Evolutionary conservation across 2,797 vertebrate species (phyloP), one percentile per base, ranked within the genome.

Genomic region (Sebastes minor): DNA sequence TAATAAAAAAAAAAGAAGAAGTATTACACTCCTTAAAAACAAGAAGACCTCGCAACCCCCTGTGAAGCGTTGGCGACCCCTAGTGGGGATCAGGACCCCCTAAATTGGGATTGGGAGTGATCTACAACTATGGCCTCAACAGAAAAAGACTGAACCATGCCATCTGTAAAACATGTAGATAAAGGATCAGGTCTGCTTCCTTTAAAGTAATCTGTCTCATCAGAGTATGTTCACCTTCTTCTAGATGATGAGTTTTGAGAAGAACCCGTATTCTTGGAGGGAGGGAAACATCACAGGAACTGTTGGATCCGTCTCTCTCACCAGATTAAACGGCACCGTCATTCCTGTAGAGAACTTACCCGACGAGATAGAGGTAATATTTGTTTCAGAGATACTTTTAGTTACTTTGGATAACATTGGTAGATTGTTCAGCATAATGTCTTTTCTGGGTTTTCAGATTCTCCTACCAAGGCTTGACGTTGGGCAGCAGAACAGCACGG

Each of bases 221-320:
- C 22, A 64, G 16, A n/a, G 0, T 61, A 12, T 71, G 4, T 28
- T 3, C 55, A 4, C 23, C 23, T 79, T 20, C 2, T 69, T 67
- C 66, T 82, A 99, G 98, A 98, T 99, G 98, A 96, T 97, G 95
- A 99, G 96, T 92, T 97, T 98, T 92, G 94, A 95, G 16, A 85
- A 91, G 81, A 98, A 97, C 85, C 98, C 98, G 1, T 99, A 97
- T 88, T 92, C 94, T 23, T 96, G 95, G 93, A 90, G 73, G 63
- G 88, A 94, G 10, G 95, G 92, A 53, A 93, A 95, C 66, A 93
- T 99, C 90, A 96, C 93, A 5, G 96, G 97, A 88, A 92, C 94
- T 30, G 95, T 98, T 5, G 98, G 95, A 76, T 97, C 97, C 1
- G 92, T 99, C 46, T 94, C 95, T 73, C 95, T 99, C 76, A 97